Evolutionary conservation across 2,797 vertebrate species (phyloP), one percentile per base, ranked within the genome.

Genomic region (Chelonia mydas): DNA sequence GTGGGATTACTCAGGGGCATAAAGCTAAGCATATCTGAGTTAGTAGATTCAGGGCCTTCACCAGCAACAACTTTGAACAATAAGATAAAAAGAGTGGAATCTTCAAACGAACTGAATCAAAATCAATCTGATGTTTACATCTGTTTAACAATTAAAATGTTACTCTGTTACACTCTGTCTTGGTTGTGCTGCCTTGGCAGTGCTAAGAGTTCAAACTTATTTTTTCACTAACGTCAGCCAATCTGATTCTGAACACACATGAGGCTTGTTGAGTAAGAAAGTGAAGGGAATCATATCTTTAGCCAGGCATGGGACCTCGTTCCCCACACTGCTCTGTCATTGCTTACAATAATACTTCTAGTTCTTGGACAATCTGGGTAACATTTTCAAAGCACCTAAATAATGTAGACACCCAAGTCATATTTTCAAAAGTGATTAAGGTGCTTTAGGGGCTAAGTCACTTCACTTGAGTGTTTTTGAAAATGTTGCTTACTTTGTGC

Each of bases 31-130:
- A 80, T 31, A 8, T 81, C 81, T 15, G 81, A 5, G 25, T 91
- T 90, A 28, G 31, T 23, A 65, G 45, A n/a, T 53, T 80, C 11
- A 80, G 86, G 84, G 37, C 74, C 65, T 93, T 87, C 78, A 45
- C 49, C 87, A 47, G 83, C 92, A 72, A 13, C 19, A 37, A 31
- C 61, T 82, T 27, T 94, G 85, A 37, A 47, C 8, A 68, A 68
- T 68, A 11, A 27, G 49, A 76, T 59, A 61, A 2, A 59, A 15
- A 81, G 77, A 82, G 54, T 0, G 1, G 81, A 95, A 89, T 79
- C 54, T 27, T 12, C 41, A 90, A 28, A 54, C 17, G 33, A 76
- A 90, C 80, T 7, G 17, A 92, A 88, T 33, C 17, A 28, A 80
- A 91, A 50, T 21, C 45, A 31, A 28, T 41, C 17, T 87, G 1